Conservation (phyloP, 2,113 vertebrate species). For the Calcarius ornatus region DNA sequence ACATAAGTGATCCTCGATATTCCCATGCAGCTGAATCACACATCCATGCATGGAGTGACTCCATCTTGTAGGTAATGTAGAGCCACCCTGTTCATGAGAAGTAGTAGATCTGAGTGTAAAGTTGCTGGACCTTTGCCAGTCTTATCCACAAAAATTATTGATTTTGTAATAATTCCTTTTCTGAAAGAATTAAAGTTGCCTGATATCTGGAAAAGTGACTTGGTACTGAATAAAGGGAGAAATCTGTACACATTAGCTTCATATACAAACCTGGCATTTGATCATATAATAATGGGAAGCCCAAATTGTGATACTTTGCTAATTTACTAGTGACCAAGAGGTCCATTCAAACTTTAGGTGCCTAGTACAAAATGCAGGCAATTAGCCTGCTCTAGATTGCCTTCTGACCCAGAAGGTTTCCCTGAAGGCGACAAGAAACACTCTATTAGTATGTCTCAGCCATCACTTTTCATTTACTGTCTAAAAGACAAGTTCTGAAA, state of each 20-base stretch:
- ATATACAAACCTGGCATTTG: neutral
- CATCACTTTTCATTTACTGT: neutral
- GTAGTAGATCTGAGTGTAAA: neutral
- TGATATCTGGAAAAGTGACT: neutral
- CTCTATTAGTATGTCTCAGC: neutral
- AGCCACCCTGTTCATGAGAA: neutral
- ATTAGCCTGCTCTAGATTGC: neutral
- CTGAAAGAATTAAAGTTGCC: neutral
- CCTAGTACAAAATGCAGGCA: neutral
- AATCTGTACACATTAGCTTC: neutral
- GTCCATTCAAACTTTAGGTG: neutral
- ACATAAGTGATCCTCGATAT: neutral
- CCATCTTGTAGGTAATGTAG: neutral
- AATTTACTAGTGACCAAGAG: neutral
- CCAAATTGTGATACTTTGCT: neutral
- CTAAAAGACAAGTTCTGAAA: neutral
- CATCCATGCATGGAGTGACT: accelerated
- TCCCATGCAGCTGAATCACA: neutral
- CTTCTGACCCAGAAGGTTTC: neutral
- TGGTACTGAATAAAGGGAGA: neutral
- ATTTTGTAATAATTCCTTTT: neutral
- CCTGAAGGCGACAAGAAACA: neutral
- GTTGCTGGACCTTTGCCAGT: neutral
- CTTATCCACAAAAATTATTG: neutral
- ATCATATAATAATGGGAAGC: neutral